These are phyloP conservation scores for Andrena fulva DNA, from an alignment of 2,888 invertebrate species.

Conservation along the genomic window DNA sequence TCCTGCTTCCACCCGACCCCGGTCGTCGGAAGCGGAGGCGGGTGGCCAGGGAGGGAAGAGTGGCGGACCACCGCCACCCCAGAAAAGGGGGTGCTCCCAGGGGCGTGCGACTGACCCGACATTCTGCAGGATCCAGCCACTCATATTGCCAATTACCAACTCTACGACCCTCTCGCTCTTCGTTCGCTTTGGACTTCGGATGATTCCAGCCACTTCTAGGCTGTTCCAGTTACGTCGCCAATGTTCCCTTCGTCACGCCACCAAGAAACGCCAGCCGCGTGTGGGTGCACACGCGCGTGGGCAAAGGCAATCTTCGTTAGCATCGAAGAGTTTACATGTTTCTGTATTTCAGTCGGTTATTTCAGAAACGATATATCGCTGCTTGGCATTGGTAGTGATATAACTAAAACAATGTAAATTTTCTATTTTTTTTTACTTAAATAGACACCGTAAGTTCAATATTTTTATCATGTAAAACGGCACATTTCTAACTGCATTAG, in stretches of 20 bases:
- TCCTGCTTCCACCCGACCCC: conserved; percentile 77
- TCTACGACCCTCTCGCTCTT: conserved; percentile 82
- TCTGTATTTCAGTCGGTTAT: background rate
- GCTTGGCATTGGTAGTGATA: too few species aligned
- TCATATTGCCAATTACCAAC: conserved; percentile 85
- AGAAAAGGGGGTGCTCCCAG: conserved; percentile 82
- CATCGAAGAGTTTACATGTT: background rate
- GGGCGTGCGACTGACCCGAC: conserved; percentile 84
- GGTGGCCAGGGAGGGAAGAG: conserved; percentile 62
- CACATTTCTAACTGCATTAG: too few species aligned
- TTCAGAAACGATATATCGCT: too few species aligned
- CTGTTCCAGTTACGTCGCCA: conserved; percentile 75
- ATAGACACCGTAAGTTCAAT: too few species aligned
- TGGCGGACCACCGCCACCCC: conserved; percentile 73
- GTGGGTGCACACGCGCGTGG: background rate
- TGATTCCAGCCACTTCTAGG: conserved; percentile 79
- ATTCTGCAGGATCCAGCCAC: conserved; percentile 83
- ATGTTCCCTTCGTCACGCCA: conserved; percentile 58
- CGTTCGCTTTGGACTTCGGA: conserved; percentile 79
- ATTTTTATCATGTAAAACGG: too few species aligned
- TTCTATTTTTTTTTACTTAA: too few species aligned
- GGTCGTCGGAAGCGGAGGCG: conserved; percentile 71
- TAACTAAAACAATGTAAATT: too few species aligned
- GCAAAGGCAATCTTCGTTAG: background rate
- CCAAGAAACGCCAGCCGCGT: conserved; percentile 24